A percentile compares a stretch with the other conserved stretches of the same genome.
Evolutionary conservation across 2,113 vertebrate species (phyloP).

Genomic region (Athene cunicularia): DNA sequence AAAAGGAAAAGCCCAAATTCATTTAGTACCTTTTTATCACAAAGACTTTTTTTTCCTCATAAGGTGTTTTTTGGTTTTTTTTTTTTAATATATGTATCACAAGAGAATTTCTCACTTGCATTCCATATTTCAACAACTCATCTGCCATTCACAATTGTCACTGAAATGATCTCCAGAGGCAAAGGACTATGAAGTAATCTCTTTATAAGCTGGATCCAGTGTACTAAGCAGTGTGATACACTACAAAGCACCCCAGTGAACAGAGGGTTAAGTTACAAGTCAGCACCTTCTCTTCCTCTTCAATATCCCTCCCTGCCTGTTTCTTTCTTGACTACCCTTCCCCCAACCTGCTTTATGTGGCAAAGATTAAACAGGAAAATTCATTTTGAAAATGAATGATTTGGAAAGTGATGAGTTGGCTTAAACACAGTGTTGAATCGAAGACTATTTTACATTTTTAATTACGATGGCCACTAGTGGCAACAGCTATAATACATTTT

Average conservation of each 20-base stretch:
- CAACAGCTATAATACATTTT: neutral
- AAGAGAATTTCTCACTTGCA: neutral
- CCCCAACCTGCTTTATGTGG: neutral
- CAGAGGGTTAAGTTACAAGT: slow-evolving; percentile 44
- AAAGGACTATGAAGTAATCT: neutral
- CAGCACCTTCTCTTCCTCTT: slow-evolving; percentile 21
- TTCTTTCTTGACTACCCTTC: neutral
- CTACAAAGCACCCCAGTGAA: neutral
- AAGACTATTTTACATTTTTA: slow-evolving; percentile 22
- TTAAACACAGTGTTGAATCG: neutral
- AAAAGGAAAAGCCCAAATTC: neutral
- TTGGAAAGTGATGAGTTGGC: slow-evolving; percentile 15
- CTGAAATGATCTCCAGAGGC: neutral
- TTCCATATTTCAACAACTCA: neutral
- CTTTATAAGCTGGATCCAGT: neutral
- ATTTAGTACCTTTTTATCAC: neutral
- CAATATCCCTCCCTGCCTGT: neutral
- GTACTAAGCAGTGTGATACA: neutral
- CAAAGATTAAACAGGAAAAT: slow-evolving; percentile 30
- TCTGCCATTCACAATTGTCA: neutral
- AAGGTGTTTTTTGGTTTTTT: neutral
- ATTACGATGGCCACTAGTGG: neutral
- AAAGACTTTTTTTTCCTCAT: neutral
- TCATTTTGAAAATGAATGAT: neutral
- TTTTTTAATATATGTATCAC: neutral